Evolutionary conservation across 2,888 invertebrate genomes (phyloP), one percentile per base, ranked within the genome.

Genomic region (Tipula confusa): DNA sequence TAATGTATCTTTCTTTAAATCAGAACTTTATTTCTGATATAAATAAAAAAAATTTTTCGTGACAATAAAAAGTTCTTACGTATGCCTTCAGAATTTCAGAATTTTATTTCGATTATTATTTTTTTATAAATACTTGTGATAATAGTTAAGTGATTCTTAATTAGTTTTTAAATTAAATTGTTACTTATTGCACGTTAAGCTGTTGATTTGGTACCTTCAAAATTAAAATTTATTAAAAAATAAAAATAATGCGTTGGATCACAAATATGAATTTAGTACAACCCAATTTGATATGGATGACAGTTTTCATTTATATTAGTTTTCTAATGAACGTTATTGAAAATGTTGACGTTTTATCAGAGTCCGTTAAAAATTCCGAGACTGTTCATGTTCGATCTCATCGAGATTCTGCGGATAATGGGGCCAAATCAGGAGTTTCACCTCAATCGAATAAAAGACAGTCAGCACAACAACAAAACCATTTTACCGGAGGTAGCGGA

Each of bases 11-110:
- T 64, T 24, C 0, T 7, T 18, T 64, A 24, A 64, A 64, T 2
- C 24, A 4, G 18, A 64, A 64, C 3, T 64, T 9, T 64, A 24
- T 3, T 43, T 3, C 7, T 64, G 64, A 24, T 64, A 9, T 43
- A 4, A 43, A 43, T 5, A 43, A 43, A 43, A 64, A 24, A 64
- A 64, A 24, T 24, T 24, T 9, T 64, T 64, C 24, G 64, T n/a
- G 64, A 64, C 24, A 64, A 24, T 64, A 24, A 64, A 64, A 64
- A 64, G 64, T 64, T 64, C 64, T 64, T 64, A 64, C 64, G 64
- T 64, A 64, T 64, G 64, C 64, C 24, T 64, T 64, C 64, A 64
- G 64, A 43, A n/a, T n/a, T n/a, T n/a, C n/a, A n/a, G n/a, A 43
- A 43, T 43, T 64, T 64, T 64, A n/a, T 64, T 64, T 64, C 64